phyloP scores from a whole-genome alignment of 2,113 vertebrate genomes.

The Alces alces region DNA sequence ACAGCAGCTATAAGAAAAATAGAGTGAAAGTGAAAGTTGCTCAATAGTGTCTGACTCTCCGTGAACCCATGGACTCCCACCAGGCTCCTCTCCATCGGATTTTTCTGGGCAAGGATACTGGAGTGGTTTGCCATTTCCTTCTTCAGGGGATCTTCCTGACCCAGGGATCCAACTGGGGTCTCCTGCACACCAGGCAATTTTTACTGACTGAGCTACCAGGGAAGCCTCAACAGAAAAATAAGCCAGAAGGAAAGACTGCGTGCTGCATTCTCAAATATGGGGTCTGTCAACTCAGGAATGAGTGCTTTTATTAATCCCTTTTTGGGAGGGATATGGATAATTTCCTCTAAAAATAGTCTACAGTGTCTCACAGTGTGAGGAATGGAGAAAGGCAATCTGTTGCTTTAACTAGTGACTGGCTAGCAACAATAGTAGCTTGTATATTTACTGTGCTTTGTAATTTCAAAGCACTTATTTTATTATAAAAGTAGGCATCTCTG shows the following conservation, averaged over 20 bases:
- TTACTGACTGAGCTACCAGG: background rate
- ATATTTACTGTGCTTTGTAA: background rate
- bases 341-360: background rate
- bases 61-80: background rate
- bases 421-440: background rate
- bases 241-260: background rate
- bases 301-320: background rate
- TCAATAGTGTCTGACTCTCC: background rate
- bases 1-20: background rate
- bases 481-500: background rate
- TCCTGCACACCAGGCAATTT: background rate
- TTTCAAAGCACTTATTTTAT: slow-evolving; percentile 22
- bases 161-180: background rate
- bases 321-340: background rate
- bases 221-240: background rate
- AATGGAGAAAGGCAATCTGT: background rate
- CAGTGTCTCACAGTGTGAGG: background rate
- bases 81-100: background rate
- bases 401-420: background rate
- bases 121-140: background rate
- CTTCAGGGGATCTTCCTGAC: background rate
- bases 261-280: background rate
- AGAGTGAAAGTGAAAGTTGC: background rate
- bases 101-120: background rate
- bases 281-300: background rate